These are phyloP conservation scores for Pemphigus obesinymphae DNA, from an alignment of 1,140 invertebrate genomes.

Conservation along the genomic window DNA sequence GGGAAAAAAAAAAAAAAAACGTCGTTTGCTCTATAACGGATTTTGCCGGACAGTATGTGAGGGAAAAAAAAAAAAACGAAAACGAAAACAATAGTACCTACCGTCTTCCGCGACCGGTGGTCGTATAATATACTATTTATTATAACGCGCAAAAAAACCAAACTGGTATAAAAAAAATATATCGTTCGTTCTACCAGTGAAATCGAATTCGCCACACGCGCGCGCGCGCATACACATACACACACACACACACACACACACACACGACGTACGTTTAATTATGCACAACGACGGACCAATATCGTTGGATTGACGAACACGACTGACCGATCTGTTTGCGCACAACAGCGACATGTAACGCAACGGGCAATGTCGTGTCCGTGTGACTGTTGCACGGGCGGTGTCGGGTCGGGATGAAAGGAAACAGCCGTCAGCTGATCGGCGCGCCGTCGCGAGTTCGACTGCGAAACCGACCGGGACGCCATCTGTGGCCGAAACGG, in stretches of 20 bases:
- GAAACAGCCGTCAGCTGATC: not conserved
- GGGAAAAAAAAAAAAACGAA: no score
- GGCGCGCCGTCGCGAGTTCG: not conserved
- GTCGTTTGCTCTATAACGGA: no score
- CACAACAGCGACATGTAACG: not conserved
- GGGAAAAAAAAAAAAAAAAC: no score
- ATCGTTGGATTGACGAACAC: not conserved
- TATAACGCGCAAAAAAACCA: not conserved
- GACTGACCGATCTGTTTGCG: conserved; percentile 19
- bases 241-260: not conserved
- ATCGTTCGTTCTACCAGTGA: not conserved
- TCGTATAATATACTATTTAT: not conserved
- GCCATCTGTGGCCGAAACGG: not conserved
- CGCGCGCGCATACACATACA: not conserved
- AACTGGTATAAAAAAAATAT: not conserved
- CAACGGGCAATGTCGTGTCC: not conserved
- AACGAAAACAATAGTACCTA: no score
- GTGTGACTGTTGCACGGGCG: not conserved
- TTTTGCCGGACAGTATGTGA: no score
- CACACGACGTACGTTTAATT: not conserved
- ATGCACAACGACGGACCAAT: not conserved
- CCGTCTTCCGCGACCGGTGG: not conserved
- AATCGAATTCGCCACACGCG: not conserved
- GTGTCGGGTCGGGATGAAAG: not conserved
- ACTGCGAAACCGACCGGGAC: not conserved